Evolutionary conservation across 2,797 vertebrate genomes (phyloP).

Genomic region (Lacerta bilineata): DNA sequence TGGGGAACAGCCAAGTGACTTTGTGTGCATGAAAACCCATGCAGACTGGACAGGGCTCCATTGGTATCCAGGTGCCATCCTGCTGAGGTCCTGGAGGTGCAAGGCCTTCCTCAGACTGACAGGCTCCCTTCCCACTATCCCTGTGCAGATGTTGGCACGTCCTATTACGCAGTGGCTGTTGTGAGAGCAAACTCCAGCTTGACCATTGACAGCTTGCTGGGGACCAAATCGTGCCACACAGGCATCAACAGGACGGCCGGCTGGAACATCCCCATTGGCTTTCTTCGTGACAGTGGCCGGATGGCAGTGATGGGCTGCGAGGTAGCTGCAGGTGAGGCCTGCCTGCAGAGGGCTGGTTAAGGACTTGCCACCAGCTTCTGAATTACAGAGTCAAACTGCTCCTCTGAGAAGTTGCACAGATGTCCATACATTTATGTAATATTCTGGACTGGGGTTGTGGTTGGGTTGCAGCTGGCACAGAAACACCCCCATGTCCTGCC

Average conservation of each 20-base stretch:
- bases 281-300: constrained; percentile 86
- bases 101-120: no score
- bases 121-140: not conserved
- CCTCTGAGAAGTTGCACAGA: not conserved
- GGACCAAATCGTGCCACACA: constrained; percentile 90
- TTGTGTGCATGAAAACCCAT: not conserved
- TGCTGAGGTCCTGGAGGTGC: not conserved
- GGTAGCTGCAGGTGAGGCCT: constrained; percentile 82
- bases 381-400: not conserved
- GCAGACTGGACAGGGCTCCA: not conserved
- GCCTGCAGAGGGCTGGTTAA: not conserved
- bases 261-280: constrained; percentile 93
- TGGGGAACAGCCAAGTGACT: not conserved
- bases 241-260: constrained; percentile 90
- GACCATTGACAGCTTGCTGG: constrained; percentile 86
- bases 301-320: constrained; percentile 91
- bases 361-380: not conserved
- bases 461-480: no score
- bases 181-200: constrained; percentile 83
- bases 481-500: not conserved
- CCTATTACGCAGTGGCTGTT: constrained; percentile 92
- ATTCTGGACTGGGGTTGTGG: not conserved
- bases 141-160: constrained; percentile 74
- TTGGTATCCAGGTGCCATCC: not conserved
- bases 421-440: rapidly evolving